Evolutionary conservation across 2,888 invertebrate species (phyloP), one percentile per base, ranked within the genome.

Genomic region (Sussaba pulchella): DNA sequence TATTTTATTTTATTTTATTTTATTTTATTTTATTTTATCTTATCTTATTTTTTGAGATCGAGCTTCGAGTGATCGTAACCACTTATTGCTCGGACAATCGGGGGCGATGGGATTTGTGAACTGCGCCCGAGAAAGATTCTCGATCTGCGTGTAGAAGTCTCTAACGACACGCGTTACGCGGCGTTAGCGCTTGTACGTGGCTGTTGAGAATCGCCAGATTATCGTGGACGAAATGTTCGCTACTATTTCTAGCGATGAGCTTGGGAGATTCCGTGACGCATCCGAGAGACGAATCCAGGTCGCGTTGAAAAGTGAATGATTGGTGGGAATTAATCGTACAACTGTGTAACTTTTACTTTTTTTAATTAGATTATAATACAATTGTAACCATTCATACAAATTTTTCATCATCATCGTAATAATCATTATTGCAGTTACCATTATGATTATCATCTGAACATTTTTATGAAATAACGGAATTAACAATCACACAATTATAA

Each of bases 201-300:
- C 61, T 52, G 69, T 72, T 41, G 26, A 39, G 63, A 73, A 78
- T 78, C 47, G 70, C 57, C 31, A 50, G 64, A 54, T 69, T 57
- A 50, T 17, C 59, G 24, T 10, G 59, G n/a, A 63, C 26, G 57
- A 59, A 73, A 61, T 59, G 45, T 41, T n/a, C 47, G 50, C n/a
- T 63, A 78, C 78, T 63, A 74, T 81, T 74, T 59, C 74, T 66
- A 67, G 78, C 66, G 75, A 70, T 71, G 71, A 75, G 26, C n/a
- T 17, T 36, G 19, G 0, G 17, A 45, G 10, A 24, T 9, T 1
- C 24, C 50, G 21, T 57, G 64, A 73, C 78, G 63, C 73, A 78
- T 74, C 50, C 43, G 26, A 21, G 52, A 21, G 36, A 41, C 36
- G 21, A 78, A 81, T 78, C n/a, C 74, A 61, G 70, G 69, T 8